Percentiles rank a stretch among this genome's conserved stretches.
phyloP scores from a whole-genome alignment of 2,113 vertebrate species.

The Caretta caretta region DNA sequence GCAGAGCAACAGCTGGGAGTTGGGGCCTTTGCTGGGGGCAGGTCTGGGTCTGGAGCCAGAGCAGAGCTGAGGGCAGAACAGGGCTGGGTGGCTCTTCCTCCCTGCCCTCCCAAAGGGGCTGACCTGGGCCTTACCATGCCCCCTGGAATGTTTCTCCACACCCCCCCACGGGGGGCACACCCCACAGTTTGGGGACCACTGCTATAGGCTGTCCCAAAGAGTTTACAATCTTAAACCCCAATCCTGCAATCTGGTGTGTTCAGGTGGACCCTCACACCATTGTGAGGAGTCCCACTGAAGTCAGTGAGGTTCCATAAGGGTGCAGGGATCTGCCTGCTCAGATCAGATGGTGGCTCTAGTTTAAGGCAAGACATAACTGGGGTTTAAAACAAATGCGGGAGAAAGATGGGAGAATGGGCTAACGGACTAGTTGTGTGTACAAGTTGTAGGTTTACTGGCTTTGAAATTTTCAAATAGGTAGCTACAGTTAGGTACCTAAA shows the following conservation, averaged over 20 bases:
- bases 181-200: too few relatives aligned
- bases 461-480: neutral
- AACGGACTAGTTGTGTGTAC: neutral
- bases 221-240: neutral
- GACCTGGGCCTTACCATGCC: too few relatives aligned
- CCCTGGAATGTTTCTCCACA: too few relatives aligned
- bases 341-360: neutral
- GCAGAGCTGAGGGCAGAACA: too few relatives aligned
- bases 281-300: neutral
- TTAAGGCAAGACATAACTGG: neutral
- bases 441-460: neutral
- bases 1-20: too few relatives aligned
- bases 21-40: too few relatives aligned
- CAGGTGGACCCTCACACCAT: neutral
- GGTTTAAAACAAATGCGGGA: neutral
- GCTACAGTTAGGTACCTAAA: neutral
- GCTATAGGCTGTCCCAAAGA: neutral
- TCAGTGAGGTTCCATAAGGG: neutral
- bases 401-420: neutral
- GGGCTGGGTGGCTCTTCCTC: too few relatives aligned
- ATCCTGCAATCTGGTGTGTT: rapidly evolving
- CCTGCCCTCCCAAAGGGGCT: too few relatives aligned
- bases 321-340: neutral
- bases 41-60: too few relatives aligned
- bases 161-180: too few relatives aligned